phyloP scores from a whole-genome alignment of 2,888 invertebrate species.

The Dexiosoma caninum region DNA sequence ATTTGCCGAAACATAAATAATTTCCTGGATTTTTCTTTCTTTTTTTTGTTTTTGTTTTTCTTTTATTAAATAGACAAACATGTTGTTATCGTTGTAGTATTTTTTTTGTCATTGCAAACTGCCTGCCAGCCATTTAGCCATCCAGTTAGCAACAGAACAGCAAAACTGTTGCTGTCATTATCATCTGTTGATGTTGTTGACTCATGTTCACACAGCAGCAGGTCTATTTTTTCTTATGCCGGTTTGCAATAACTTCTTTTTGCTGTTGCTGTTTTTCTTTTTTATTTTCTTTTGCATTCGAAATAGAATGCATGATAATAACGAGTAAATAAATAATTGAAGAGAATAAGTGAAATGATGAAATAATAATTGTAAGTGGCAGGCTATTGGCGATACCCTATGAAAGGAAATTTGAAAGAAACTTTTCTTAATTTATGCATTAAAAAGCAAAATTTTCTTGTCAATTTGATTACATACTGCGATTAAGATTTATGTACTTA shows the following conservation, averaged over 20 bases:
- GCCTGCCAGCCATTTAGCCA: background rate
- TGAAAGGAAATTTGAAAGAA: background rate
- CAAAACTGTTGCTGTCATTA: conserved; percentile 43
- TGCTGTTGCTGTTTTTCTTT: conserved; percentile 20
- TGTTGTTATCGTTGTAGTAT: conserved; percentile 10
- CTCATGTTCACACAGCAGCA: conserved; percentile 50
- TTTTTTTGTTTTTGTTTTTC: background rate
- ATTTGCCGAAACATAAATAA: background rate
- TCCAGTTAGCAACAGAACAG: conserved; percentile 6
- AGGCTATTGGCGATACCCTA: background rate
- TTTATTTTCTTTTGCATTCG: background rate
- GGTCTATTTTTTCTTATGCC: conserved; percentile 36
- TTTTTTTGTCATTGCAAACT: conserved; percentile 8
- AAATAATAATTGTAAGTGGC: conserved; percentile 20
- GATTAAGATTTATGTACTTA: no score
- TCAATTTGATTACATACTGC: background rate
- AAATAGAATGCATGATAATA: conserved; percentile 29
- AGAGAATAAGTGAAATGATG: conserved; percentile 11
- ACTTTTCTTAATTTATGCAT: no score
- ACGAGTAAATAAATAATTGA: conserved; percentile 24
- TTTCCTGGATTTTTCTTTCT: no score
- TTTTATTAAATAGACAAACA: background rate
- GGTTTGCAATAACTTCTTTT: conserved; percentile 14
- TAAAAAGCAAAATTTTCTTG: background rate
- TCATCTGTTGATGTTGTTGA: conserved; percentile 58